phyloP scores from a whole-genome alignment of 2,113 vertebrate species.

The Irena cyanogastra region DNA sequence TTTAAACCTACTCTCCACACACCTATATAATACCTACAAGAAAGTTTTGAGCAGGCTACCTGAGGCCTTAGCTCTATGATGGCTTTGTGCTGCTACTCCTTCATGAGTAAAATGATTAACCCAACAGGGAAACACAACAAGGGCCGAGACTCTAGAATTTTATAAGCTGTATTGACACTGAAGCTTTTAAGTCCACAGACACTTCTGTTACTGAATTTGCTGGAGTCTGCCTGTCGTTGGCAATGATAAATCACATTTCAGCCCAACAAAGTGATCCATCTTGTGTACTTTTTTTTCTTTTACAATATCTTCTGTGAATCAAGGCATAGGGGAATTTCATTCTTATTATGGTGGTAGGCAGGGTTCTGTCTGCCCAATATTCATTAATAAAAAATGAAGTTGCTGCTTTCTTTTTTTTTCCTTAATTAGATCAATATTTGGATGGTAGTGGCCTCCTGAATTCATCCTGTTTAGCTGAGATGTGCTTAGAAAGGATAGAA shows the following conservation, averaged over 20 bases:
- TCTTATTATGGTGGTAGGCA: background rate
- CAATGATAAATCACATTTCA: background rate
- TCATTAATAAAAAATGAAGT: background rate
- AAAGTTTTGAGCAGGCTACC: background rate
- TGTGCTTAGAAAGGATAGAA: background rate
- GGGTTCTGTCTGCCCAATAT: background rate
- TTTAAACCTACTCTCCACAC: background rate
- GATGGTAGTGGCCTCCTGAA: background rate
- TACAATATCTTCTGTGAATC: background rate
- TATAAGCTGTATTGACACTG: background rate
- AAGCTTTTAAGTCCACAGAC: background rate
- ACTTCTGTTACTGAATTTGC: background rate
- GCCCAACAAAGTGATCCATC: background rate
- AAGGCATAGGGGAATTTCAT: background rate
- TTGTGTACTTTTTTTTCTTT: background rate
- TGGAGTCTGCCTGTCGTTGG: background rate
- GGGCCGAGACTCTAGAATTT: background rate
- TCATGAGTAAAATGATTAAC: background rate
- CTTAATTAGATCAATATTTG: background rate
- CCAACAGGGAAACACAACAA: background rate
- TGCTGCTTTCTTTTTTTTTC: background rate
- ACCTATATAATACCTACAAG: fast-evolving
- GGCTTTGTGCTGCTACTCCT: background rate
- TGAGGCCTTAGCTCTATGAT: background rate
- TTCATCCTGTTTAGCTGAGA: background rate